Conservation (phyloP, 2,888 invertebrate species). For the Tinea trinotella region DNA sequence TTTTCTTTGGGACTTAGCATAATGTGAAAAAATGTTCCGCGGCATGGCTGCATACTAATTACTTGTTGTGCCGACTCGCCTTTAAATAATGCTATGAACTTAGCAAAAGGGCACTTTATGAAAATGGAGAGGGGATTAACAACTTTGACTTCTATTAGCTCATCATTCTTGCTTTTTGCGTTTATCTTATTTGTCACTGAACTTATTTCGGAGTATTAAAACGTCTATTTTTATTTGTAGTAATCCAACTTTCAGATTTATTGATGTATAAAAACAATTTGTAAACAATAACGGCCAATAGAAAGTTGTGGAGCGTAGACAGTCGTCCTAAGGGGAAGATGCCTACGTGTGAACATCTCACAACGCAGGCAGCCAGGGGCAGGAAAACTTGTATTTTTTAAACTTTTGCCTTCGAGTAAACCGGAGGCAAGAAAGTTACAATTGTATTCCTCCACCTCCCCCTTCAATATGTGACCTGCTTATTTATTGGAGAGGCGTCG, state of each 20-base stretch:
- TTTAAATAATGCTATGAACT: constrained; percentile 49
- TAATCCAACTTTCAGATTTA: not conserved
- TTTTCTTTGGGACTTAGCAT: constrained; percentile 66
- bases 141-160: constrained; percentile 46
- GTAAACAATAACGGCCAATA: constrained; percentile 6
- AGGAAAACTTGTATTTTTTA: constrained; percentile 68
- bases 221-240: too few relatives aligned
- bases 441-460: constrained; percentile 64
- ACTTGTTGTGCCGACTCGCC: constrained; percentile 56
- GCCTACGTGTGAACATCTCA: constrained; percentile 27
- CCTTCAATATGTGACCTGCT: constrained; percentile 72
- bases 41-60: constrained; percentile 67
- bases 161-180: not conserved
- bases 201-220: too few relatives aligned
- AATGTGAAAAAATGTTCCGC: constrained; percentile 68
- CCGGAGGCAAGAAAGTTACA: constrained; percentile 64
- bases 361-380: constrained; percentile 30
- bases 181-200: not conserved
- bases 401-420: constrained; percentile 64
- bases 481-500: constrained; percentile 69
- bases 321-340: constrained; percentile 1
- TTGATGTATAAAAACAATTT: not conserved
- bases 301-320: not conserved
- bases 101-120: constrained; percentile 48
- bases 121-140: constrained; percentile 57